Evolutionary conservation across 1,140 invertebrate genomes (phyloP).

Genomic region (Portunus trituberculatus): DNA sequence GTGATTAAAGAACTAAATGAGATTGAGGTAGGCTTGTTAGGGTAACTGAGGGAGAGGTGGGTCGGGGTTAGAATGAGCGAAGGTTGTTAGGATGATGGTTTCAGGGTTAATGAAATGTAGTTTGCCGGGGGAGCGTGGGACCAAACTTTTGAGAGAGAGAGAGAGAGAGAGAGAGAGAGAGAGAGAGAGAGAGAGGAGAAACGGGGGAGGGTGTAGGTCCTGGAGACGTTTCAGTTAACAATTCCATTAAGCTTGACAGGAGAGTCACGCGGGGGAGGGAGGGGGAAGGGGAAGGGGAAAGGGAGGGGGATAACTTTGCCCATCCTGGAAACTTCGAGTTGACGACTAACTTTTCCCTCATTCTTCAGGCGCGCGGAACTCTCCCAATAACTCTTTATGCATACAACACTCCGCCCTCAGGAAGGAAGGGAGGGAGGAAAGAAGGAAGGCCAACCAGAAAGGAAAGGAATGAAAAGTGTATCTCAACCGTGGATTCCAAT

Average conservation of each 20-base stretch:
- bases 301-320: not conserved
- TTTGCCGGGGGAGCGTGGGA: not conserved
- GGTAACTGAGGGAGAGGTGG: too few relatives aligned
- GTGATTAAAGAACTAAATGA: too few relatives aligned
- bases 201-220: not conserved
- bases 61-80: too few relatives aligned
- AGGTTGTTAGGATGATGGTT: not conserved
- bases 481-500: too few relatives aligned
- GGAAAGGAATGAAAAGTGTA: too few relatives aligned
- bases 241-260: slow-evolving; percentile 21
- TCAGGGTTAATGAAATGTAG: not conserved
- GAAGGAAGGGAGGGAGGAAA: not conserved
- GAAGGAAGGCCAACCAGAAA: not conserved
- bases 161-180: too few relatives aligned
- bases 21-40: too few relatives aligned
- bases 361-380: not conserved
- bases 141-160: not conserved
- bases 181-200: not conserved
- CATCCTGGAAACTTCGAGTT: not conserved
- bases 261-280: not conserved
- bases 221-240: not conserved
- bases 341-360: not conserved
- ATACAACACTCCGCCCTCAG: not conserved
- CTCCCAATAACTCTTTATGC: not conserved
- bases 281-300: not conserved